Evolutionary conservation across 92 coral and sea anemone species (phyloP), one percentile per base, ranked within the genome.

Genomic region (Epizoanthus rinbou): DNA sequence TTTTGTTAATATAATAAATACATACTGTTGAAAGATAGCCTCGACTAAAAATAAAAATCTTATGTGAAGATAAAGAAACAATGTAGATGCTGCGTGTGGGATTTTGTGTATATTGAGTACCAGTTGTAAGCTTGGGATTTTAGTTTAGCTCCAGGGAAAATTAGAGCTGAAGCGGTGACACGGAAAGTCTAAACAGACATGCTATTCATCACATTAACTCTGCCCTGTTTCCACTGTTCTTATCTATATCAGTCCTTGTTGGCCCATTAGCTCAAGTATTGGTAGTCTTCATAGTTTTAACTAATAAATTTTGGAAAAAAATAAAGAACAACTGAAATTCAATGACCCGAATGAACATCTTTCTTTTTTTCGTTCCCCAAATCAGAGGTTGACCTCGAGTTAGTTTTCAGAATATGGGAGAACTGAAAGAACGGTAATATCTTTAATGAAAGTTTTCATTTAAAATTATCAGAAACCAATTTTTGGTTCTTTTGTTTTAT

Each of bases 1-100:
- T 78, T 78, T 78, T 78, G 58, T 43, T 22, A 16, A 60, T 62
- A 62, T n/a, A 56, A 76, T 35, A 74, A 54, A 58, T n/a, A 54
- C 11, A 4, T 65, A 3, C 33, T 64, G 31, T 53, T 18, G 13
- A 22, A 75, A 19, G 47, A 57, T 57, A 57, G 62, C 57, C 82
- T 78, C 6, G 57, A 33, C 35, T 50, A 4, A 21, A 78, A 74
- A 28, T 25, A 23, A 75, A 57, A 33, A 33, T 33, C 24, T 19
- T 8, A 18, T 57, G 33, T 17, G 54, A 31, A 37, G 24, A 56
- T n/a, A 57, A 8, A 57, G 8, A 70, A 43, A 66, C 72, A 23
- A 33, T 41, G 35, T 25, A 21, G 21, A 63, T 63, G 16, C 13
- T 47, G 15, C 21, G 39, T 16, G 47, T 33, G 50, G 13, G 8